A percentile compares a stretch with the other conserved stretches of the same genome.
These are phyloP conservation scores for Listrodromus nycthemerus DNA, from an alignment of 2,888 invertebrate genomes.

Conservation along the genomic window DNA sequence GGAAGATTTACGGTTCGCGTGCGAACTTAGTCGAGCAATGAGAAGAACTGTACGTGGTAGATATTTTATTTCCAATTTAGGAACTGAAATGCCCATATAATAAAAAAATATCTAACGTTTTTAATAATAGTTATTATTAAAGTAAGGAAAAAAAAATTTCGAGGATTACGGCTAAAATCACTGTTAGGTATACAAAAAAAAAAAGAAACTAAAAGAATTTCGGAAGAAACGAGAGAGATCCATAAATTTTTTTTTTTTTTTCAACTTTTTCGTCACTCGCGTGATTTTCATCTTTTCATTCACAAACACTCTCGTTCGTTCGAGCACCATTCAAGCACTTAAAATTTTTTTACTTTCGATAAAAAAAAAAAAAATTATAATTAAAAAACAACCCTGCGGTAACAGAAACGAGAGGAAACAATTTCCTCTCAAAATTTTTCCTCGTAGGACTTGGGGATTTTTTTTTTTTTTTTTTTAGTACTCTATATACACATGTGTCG, in stretches of 20 bases:
- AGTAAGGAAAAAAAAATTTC: slow-evolving; percentile 72
- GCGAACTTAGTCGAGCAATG: slow-evolving; percentile 35
- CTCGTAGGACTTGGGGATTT: slow-evolving; percentile 10
- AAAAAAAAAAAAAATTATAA: slow-evolving; percentile 15
- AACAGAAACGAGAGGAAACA: slow-evolving; percentile 75
- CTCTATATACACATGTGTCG: neutral
- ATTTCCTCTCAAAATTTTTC: slow-evolving; percentile 19
- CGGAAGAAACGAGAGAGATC: slow-evolving; percentile 52
- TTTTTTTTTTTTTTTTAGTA: slow-evolving; percentile 22
- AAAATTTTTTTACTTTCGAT: slow-evolving; percentile 42
- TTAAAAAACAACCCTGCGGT: slow-evolving; percentile 73
- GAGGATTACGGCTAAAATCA: slow-evolving; percentile 73
- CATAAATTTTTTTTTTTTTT: slow-evolving; percentile 25
- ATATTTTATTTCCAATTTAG: slow-evolving; percentile 81
- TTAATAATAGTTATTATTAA: slow-evolving; percentile 75
- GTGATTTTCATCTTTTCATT: slow-evolving; percentile 29
- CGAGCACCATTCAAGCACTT: slow-evolving; percentile 46
- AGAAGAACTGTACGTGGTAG: slow-evolving; percentile 72
- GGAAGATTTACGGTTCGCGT: neutral
- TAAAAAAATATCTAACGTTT: slow-evolving; percentile 78
- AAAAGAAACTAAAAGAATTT: slow-evolving; percentile 61
- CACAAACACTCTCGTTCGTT: slow-evolving; percentile 37
- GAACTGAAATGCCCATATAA: slow-evolving; percentile 82
- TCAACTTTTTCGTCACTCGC: slow-evolving; percentile 20
- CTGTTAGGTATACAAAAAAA: slow-evolving; percentile 66